phyloP scores from a whole-genome alignment of 1,140 invertebrate genomes.

The Magallana ariakensis region DNA sequence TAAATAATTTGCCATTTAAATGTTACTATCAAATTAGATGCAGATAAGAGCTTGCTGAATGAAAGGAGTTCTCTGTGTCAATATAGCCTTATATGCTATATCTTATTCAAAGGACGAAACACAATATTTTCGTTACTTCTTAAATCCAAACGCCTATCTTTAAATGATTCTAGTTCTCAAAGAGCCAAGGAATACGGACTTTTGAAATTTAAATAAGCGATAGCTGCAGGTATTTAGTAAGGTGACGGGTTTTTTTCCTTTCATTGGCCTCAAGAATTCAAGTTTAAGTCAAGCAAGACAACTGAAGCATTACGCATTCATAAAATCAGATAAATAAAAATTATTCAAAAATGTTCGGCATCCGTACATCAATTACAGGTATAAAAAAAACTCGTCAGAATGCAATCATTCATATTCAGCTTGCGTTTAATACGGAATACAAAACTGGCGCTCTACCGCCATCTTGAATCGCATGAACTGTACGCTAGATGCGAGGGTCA shows the following conservation, averaged over 20 bases:
- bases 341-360: not conserved
- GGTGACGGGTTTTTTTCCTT: not conserved
- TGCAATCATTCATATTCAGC: not conserved
- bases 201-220: not conserved
- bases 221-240: not conserved
- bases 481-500: not conserved
- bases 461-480: conserved; percentile 6
- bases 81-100: not conserved
- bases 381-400: not conserved
- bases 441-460: not conserved
- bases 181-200: not conserved
- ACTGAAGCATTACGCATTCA: conserved; percentile 27
- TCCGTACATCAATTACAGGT: not conserved
- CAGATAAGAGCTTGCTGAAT: conserved; percentile 23
- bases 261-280: not conserved
- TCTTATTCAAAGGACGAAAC: not conserved
- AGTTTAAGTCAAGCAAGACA: not conserved
- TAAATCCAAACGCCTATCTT: not conserved
- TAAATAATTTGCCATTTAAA: conserved; percentile 38
- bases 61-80: not conserved
- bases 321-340: not conserved
- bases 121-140: conserved; percentile 26
- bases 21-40: conserved; percentile 16
- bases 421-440: not conserved
- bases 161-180: not conserved